Base-by-base conservation (phyloP, 2,888 invertebrate species). In the Ditula angustiorana region DNA sequence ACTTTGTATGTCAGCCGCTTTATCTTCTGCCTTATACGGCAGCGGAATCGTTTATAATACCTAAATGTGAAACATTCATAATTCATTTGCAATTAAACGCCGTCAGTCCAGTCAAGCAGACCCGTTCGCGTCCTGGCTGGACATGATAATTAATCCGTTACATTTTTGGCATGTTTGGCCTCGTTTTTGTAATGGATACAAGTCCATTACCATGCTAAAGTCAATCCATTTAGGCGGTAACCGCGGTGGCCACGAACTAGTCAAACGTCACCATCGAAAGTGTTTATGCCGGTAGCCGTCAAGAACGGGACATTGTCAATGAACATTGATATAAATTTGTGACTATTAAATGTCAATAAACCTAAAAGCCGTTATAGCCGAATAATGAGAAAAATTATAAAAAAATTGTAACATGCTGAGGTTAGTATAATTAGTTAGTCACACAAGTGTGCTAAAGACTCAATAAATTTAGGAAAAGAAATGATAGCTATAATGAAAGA, bases 21-120 rank as follows among this genome's bases (percentile, higher is more conserved):
- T 44, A 67, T 64, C 72, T 60, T 26, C 0, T 67, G 24, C 21
- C 44, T 52, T 56, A 46, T 2, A 66, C 78, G 76, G 69, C 19
- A 23, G 2, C 23, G 50, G 49, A 46, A 55, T 44, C 50, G 24
- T 63, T 50, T 63, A 58, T 50, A 52, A 52, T 35, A 16, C 24
- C 74, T 70, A 82, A 85, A 83, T 83, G 82, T 85, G 82, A 83
- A 85, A 86, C 80, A 80, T 87, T 86, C 85, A 87, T 88, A 88
- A 89, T 84, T 89, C 85, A 88, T 85, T 87, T 73, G 83, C 84
- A 88, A 87, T 90, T 87, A 86, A 85, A 80, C 75, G 74, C 67
- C 68, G 66, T 70, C 71, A 71, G 67, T 69, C 70, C 73, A 13
- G 47, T 49, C 56, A 50, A 61, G 49, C 47, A 37, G 35, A 35